These are phyloP conservation scores for Aspiorhynchus laticeps DNA, from an alignment of 2,113 vertebrate species.

Conservation along the genomic window DNA sequence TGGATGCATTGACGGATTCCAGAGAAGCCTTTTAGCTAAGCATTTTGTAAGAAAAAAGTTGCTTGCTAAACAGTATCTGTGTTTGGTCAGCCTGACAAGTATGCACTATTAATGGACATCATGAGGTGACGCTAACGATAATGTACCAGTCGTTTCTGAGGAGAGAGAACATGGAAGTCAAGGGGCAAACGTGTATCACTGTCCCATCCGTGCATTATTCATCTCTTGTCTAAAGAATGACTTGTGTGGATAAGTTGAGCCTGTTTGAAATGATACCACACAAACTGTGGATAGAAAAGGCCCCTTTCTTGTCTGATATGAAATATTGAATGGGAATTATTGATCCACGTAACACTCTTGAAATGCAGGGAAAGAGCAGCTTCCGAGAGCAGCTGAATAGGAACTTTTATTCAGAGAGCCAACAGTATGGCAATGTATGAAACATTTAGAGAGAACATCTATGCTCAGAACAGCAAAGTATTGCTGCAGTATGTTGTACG, in stretches of 20 bases:
- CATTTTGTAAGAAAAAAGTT: conserved; percentile 20
- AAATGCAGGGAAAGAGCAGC: conserved; percentile 2
- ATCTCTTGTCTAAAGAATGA: conserved; percentile 48
- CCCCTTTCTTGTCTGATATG: conserved; percentile 44
- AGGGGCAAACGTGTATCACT: conserved; percentile 39
- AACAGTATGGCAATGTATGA: background rate
- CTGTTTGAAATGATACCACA: conserved; percentile 36
- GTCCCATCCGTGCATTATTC: conserved; percentile 43
- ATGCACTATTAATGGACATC: conserved; percentile 32
- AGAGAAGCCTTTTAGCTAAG: conserved; percentile 17
- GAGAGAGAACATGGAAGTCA: conserved; percentile 33
- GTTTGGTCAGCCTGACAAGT: conserved; percentile 47
- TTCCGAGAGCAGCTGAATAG: conserved; percentile 44
- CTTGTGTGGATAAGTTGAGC: conserved; percentile 38
- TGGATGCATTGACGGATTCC: conserved; percentile 24
- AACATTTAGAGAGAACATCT: conserved; percentile 8
- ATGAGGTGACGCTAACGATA: conserved; percentile 46
- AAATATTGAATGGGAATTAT: conserved; percentile 53
- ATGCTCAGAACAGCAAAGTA: background rate
- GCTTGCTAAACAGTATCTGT: conserved; percentile 24
- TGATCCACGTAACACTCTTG: conserved; percentile 37
- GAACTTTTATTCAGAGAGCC: background rate
- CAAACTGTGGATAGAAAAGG: conserved; percentile 37
- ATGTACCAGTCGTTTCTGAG: conserved; percentile 33
- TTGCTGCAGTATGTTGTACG: background rate